phyloP scores from a whole-genome alignment of 2,797 vertebrate species.

The Carduelis carduelis region DNA sequence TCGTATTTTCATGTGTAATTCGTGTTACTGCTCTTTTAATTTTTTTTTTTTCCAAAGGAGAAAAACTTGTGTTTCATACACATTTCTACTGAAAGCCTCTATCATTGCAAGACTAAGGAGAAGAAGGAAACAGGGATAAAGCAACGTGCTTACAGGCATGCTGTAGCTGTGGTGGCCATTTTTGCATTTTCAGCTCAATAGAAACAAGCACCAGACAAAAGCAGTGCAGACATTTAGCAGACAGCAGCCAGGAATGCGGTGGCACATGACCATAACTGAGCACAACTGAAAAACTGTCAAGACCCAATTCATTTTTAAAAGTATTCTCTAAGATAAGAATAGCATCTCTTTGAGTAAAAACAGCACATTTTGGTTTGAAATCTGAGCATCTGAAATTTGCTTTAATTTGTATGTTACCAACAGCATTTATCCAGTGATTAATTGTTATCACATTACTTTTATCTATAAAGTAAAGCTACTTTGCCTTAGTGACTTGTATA shows the following conservation, averaged over 20 bases:
- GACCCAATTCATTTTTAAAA: neutral
- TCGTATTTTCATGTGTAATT: neutral
- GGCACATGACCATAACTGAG: neutral
- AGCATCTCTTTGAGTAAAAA: neutral
- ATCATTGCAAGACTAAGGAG: neutral
- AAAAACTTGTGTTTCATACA: neutral
- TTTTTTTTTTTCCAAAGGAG: neutral
- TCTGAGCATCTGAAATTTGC: neutral
- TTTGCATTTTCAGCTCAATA: neutral
- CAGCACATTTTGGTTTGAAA: neutral
- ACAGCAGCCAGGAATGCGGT: fast-evolving
- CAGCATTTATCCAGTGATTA: neutral
- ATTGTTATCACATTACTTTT: neutral
- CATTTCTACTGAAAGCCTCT: neutral
- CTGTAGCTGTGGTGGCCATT: neutral
- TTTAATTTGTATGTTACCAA: neutral
- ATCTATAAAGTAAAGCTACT: neutral
- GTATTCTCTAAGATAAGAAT: neutral
- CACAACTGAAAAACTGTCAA: neutral
- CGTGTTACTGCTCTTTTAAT: neutral
- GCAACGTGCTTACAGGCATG: neutral
- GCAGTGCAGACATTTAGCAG: neutral
- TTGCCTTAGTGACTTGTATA: neutral
- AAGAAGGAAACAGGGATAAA: neutral
- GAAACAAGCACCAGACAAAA: neutral